Base-by-base conservation (phyloP, 2,113 vertebrate genomes). In the Amblyornis subalaris region DNA sequence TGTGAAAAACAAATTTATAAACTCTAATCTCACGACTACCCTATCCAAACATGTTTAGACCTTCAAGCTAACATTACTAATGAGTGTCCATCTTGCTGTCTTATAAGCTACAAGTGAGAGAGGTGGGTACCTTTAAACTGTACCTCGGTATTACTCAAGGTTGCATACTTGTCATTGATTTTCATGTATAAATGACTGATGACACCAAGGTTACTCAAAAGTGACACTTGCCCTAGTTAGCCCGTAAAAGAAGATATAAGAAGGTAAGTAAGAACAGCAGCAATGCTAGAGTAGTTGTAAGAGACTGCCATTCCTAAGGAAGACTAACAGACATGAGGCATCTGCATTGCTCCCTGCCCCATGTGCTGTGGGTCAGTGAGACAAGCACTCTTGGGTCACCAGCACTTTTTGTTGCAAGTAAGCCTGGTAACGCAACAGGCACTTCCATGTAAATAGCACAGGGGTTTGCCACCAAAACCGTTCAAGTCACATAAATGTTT, bases 401-500 rank as follows among this genome's bases (percentile, higher is more conserved):
- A 20, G 33, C 7, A 9, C 23, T 17, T 44, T 9, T 24, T 55
- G 40, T 4, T 53, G 3, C 9, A 33, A 35, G 7, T 7, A 36
- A 31, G 6, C 14, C 38, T 36, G 31, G 29, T 12, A 38, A 23
- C 20, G 11, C 53, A 76, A 19, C 14, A 54, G 19, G 7, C 57
- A 14, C 21, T 12, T 45, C 26, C 35, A 7, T 2, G 12, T 9
- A 19, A 51, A 25, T 0, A 38, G 36, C 42, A 82, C 25, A 65
- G 12, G 10, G 31, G 61, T 72, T 4, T 72, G 40, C 26, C 55
- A 61, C 60, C n/a, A 44, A 3, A 61, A 40, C 7, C 10, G 38
- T 40, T 31, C 24, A 22, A 14, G 28, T 96, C 91, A 94, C 95
- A 95, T 75, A 51, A 42, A 71, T 4, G 4, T 83, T 98, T 98